Conservation (phyloP, 2,888 invertebrate species). For the Nezara viridula region DNA sequence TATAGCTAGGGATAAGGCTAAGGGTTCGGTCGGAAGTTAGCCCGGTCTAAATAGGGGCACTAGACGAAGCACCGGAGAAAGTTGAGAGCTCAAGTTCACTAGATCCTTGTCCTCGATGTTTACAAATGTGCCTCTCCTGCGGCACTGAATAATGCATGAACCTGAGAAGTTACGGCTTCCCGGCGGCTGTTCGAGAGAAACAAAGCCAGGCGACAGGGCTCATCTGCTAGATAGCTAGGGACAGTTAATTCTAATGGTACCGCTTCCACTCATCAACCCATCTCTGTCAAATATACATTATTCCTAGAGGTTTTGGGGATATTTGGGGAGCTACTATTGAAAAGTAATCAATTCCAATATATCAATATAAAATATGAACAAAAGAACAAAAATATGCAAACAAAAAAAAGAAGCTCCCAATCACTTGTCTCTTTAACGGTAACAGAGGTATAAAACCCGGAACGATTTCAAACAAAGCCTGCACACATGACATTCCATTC, state of each 20-base stretch:
- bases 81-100: constrained; percentile 11
- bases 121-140: constrained; percentile 26
- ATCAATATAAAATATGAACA: too few species aligned
- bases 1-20: neutral
- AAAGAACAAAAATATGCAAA: too few species aligned
- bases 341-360: too few species aligned
- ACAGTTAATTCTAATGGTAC: neutral
- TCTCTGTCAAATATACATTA: neutral
- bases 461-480: too few species aligned
- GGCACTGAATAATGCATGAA: constrained; percentile 36
- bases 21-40: neutral
- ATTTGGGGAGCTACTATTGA: too few species aligned
- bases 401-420: too few species aligned
- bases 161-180: constrained; percentile 9
- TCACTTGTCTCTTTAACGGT: too few species aligned
- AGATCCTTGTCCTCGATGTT: neutral
- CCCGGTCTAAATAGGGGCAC: neutral
- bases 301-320: neutral
- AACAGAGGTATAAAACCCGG: too few species aligned
- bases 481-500: too few species aligned
- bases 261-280: neutral
- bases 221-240: neutral
- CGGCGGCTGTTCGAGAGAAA: neutral
- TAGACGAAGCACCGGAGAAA: constrained; percentile 11
- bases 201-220: neutral